A percentile compares a stretch with the other conserved stretches of the same genome.
phyloP scores from a whole-genome alignment of 2,888 invertebrate species.

The Stenurella melanura region DNA sequence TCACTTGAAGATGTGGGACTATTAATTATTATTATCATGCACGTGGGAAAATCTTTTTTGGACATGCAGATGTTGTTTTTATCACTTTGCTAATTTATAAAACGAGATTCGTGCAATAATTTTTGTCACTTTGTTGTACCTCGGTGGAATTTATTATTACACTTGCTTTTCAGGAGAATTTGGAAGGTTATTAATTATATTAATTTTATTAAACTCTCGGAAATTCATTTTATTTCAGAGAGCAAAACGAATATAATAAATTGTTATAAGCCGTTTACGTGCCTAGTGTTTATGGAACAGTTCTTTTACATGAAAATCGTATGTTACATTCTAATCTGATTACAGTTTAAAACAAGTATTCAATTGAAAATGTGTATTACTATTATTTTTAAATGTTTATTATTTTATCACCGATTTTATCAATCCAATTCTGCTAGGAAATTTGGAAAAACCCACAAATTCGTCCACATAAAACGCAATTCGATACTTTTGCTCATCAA shows the following conservation, averaged over 20 bases:
- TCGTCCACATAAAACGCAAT: too few species aligned
- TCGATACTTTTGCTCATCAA: too few species aligned
- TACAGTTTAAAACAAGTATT: too few species aligned
- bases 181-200: slow-evolving; percentile 29
- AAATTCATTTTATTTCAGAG: slow-evolving; percentile 10
- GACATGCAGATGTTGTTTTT: slow-evolving; percentile 43
- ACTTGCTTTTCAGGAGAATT: slow-evolving; percentile 18
- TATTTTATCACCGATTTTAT: too few species aligned
- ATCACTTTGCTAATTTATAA: slow-evolving; percentile 27
- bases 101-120: slow-evolving; percentile 29
- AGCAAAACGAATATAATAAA: slow-evolving; percentile 1
- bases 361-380: too few species aligned
- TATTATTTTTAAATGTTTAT: too few species aligned
- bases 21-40: slow-evolving; percentile 41
- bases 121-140: slow-evolving; percentile 26
- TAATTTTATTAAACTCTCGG: slow-evolving; percentile 14
- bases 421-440: too few species aligned
- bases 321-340: too few species aligned
- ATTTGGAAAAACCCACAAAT: too few species aligned
- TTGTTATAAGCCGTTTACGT: background rate
- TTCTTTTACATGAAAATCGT: too few species aligned
- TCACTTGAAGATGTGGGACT: slow-evolving; percentile 34
- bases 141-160: slow-evolving; percentile 24
- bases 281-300: background rate
- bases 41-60: slow-evolving; percentile 43